Conservation (phyloP, 2,113 vertebrate genomes). For the Ceyx margarethae region DNA sequence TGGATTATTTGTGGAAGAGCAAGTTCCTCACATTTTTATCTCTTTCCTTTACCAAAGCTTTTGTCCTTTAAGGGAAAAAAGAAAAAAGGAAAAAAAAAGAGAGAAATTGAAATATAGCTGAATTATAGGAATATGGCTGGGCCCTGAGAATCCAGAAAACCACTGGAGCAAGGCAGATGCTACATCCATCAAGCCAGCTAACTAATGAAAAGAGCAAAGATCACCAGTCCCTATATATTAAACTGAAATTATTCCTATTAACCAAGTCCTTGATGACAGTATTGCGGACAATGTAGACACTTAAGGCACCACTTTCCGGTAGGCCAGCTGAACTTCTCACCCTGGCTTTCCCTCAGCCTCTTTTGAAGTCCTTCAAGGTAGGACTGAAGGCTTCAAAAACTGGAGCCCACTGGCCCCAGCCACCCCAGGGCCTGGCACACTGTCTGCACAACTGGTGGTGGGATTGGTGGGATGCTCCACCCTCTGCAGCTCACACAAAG, state of each 20-base stretch:
- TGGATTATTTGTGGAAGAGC: slow-evolving; percentile 56
- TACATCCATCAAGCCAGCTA: neutral
- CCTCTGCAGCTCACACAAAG: neutral
- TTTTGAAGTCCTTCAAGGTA: neutral
- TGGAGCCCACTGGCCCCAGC: rapidly evolving
- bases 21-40: slow-evolving; percentile 10
- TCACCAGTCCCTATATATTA: neutral
- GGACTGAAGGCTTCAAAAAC: neutral
- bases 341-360: neutral
- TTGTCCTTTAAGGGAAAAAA: neutral
- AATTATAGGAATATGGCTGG: rapidly evolving
- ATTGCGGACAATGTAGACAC: neutral
- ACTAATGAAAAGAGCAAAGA: neutral
- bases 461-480: neutral
- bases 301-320: neutral
- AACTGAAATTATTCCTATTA: neutral
- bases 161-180: neutral
- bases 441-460: too few species aligned
- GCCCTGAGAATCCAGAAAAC: neutral
- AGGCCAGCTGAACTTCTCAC: neutral
- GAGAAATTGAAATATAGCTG: neutral
- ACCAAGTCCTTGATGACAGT: neutral
- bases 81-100: neutral
- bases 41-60: slow-evolving; percentile 6
- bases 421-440: neutral